Base-by-base conservation (phyloP, 2,888 invertebrate species). In the Bellardia bayeri region DNA sequence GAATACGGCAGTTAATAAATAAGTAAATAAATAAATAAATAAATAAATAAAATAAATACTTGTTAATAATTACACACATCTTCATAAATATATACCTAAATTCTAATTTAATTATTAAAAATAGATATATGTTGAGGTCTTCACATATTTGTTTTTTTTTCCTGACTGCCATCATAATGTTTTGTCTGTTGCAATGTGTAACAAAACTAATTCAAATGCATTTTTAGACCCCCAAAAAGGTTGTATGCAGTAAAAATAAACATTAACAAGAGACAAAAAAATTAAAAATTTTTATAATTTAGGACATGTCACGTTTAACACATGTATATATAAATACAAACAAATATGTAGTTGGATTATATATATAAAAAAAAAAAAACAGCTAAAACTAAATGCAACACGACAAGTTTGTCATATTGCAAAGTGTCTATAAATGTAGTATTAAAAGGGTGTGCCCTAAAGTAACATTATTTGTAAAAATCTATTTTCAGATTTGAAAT, bases 361-460 rank as follows among this genome's bases (percentile, higher is more conserved):
- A 64, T 66, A 66, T 16, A 81, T 13, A 11, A 68, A 68, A 42
- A 81, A 11, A 16, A 40, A 51, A 37, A 14, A 23, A 71, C 64
- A 66, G 69, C 68, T 51, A 63, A 66, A 80, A 87, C 72, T 81
- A 82, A 84, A 87, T 87, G 84, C 81, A 87, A 81, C 45, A 84
- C 72, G 84, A 87, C 84, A 87, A 81, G 56, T 84, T 87, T 87
- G 81, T 84, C 74, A 80, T 83, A 69, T 75, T 64, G 51, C 76
- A 83, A 68, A 86, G 64, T 68, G 14, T 45, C 23, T 64, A 51
- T 54, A n/a, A 51, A 54, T 11, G 30, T 23, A 54, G n/a, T 71
- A 16, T 14, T 6, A 49, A 13, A 51, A 82, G 76, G 75, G 82
- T 69, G 68, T n/a, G 14, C 49, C 30, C 9, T 56, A 56, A 56